A percentile compares a stretch with the other conserved stretches of the same genome.
Evolutionary conservation across 2,888 invertebrate species (phyloP).

Genomic region (Bugula neritina): DNA sequence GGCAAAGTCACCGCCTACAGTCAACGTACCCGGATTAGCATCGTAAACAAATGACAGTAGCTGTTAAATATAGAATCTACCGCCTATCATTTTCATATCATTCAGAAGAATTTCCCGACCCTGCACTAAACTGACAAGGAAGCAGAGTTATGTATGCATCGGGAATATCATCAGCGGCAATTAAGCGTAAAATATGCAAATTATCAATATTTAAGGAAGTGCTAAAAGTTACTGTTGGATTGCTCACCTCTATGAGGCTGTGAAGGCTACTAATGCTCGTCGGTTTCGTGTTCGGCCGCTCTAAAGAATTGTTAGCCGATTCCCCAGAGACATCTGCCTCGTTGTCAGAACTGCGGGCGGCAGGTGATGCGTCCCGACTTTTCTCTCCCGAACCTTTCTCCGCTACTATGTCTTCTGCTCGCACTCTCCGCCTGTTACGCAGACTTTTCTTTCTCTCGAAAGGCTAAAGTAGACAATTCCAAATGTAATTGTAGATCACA

Average conservation of each 20-base stretch:
- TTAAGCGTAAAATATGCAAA: too few species aligned
- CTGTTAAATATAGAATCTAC: too few species aligned
- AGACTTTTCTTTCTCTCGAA: slow-evolving; percentile 24
- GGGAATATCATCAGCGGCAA: too few species aligned
- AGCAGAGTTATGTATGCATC: too few species aligned
- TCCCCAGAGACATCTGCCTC: slow-evolving; percentile 23
- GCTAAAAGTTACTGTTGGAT: too few species aligned
- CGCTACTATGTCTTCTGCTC: slow-evolving; percentile 30
- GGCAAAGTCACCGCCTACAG: background rate
- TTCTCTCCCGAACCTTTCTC: slow-evolving; percentile 34
- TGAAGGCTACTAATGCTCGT: slow-evolving; percentile 2
- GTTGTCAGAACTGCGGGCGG: slow-evolving; percentile 21
- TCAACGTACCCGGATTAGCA: too few species aligned
- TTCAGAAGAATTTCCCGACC: too few species aligned
- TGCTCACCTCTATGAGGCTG: slow-evolving; percentile 5
- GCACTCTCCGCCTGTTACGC: slow-evolving; percentile 27
- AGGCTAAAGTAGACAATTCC: background rate
- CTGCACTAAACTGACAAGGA: too few species aligned
- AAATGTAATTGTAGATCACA: too few species aligned
- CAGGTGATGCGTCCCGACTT: slow-evolving; percentile 20
- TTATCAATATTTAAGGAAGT: too few species aligned
- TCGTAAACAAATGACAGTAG: too few species aligned
- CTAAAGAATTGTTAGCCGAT: slow-evolving; percentile 18
- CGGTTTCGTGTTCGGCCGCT: background rate
- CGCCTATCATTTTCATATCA: too few species aligned